A percentile compares a stretch with the other conserved stretches of the same genome.
Evolutionary conservation across 2,113 vertebrate species (phyloP).

Genomic region (Petroica traversi): DNA sequence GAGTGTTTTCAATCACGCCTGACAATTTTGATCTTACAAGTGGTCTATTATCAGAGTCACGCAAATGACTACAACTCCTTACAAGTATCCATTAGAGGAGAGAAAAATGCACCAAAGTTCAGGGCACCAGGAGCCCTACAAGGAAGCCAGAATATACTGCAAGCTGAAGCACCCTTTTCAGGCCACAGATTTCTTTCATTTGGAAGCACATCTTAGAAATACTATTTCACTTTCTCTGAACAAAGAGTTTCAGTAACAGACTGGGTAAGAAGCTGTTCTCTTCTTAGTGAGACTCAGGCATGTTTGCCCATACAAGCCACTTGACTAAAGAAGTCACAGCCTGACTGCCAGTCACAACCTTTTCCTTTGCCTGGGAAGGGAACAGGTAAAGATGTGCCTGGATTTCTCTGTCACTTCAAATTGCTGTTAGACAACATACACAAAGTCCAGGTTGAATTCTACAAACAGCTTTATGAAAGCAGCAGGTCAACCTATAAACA

Average conservation of each 20-base stretch:
- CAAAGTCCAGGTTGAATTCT: background rate
- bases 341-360: background rate
- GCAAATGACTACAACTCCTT: background rate
- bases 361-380: background rate
- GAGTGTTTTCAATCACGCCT: conserved; percentile 3
- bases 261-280: background rate
- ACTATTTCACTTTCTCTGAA: background rate
- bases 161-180: background rate
- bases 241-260: background rate
- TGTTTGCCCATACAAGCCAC: background rate
- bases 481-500: background rate
- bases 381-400: background rate
- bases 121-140: background rate
- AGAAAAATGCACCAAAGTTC: background rate
- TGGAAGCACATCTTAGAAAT: background rate
- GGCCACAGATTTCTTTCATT: background rate
- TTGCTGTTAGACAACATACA: background rate
- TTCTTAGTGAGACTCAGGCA: background rate
- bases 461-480: background rate
- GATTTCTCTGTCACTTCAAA: background rate
- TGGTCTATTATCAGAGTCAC: background rate
- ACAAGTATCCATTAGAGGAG: background rate
- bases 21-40: conserved; percentile 4
- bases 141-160: background rate
- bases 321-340: background rate